Evolutionary conservation across 1,140 invertebrate genomes (phyloP).

Genomic region (Drosophila fuyamai): DNA sequence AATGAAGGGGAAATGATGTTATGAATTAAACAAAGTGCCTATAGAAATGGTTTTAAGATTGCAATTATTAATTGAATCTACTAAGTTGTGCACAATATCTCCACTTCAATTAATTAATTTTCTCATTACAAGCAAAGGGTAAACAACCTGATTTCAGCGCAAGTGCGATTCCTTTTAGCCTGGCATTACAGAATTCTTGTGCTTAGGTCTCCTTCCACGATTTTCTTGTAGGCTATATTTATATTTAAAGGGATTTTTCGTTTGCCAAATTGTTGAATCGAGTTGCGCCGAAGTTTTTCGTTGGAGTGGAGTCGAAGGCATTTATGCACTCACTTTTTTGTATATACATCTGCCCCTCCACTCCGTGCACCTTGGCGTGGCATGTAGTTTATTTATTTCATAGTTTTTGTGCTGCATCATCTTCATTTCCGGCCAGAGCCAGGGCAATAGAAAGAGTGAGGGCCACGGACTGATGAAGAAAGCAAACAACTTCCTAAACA

Average conservation of each 20-base stretch:
- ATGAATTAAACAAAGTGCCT: too few relatives aligned
- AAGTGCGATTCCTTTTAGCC: neutral
- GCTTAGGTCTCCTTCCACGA: too few relatives aligned
- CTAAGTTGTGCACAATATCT: neutral
- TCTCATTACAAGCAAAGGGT: too few relatives aligned
- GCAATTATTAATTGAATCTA: neutral
- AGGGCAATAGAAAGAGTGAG: constrained; percentile 32
- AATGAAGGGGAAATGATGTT: neutral
- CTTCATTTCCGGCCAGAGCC: constrained; percentile 74
- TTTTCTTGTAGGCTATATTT: constrained; percentile 3
- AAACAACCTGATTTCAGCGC: too few relatives aligned
- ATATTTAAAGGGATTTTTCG: constrained; percentile 32
- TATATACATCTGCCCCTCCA: neutral
- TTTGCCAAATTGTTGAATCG: constrained; percentile 37
- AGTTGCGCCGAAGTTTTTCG: constrained; percentile 17
- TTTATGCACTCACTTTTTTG: constrained; percentile 53
- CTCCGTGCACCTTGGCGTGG: constrained; percentile 20
- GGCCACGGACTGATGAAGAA: constrained; percentile 12
- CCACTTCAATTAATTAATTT: neutral
- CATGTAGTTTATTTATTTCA: constrained; percentile 76
- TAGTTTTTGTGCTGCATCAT: constrained; percentile 81
- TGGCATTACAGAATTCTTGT: neutral
- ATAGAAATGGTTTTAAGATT: neutral
- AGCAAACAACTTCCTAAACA: constrained; percentile 61
- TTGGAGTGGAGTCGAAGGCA: constrained; percentile 20